phyloP scores from a whole-genome alignment of 2,113 vertebrate species.

The Pomatostomus ruficeps region DNA sequence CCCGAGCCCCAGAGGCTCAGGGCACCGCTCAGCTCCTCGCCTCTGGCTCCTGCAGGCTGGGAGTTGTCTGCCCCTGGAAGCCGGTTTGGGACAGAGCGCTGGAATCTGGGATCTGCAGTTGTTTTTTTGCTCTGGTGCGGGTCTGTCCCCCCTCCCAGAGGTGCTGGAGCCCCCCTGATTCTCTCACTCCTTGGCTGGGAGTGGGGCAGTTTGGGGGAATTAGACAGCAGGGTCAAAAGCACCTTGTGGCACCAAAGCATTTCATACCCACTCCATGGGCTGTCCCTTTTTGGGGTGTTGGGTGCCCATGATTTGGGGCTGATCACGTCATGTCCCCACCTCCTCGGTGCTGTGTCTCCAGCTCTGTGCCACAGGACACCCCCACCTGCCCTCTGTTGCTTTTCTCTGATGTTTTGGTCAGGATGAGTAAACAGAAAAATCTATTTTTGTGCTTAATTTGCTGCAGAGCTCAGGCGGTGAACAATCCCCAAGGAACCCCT shows the following conservation, averaged over 20 bases:
- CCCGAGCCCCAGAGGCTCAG: neutral
- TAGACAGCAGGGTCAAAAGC: fast-evolving
- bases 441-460: neutral
- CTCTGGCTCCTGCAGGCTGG: neutral
- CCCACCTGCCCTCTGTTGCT: neutral
- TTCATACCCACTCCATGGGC: fast-evolving
- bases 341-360: neutral
- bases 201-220: neutral
- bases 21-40: neutral
- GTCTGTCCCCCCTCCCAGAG: neutral
- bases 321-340: fast-evolving
- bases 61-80: neutral
- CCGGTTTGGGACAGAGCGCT: neutral
- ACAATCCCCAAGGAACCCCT: neutral
- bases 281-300: fast-evolving
- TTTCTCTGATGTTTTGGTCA: fast-evolving
- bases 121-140: fast-evolving
- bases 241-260: fast-evolving
- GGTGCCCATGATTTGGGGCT: neutral
- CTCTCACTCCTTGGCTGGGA: neutral
- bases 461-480: fast-evolving
- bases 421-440: neutral
- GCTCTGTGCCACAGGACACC: neutral
- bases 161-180: neutral
- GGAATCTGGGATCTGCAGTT: neutral